A percentile compares a stretch with the other conserved stretches of the same genome.
Conservation (phyloP, 2,797 vertebrate genomes). For the Gobio occitaniae region DNA sequence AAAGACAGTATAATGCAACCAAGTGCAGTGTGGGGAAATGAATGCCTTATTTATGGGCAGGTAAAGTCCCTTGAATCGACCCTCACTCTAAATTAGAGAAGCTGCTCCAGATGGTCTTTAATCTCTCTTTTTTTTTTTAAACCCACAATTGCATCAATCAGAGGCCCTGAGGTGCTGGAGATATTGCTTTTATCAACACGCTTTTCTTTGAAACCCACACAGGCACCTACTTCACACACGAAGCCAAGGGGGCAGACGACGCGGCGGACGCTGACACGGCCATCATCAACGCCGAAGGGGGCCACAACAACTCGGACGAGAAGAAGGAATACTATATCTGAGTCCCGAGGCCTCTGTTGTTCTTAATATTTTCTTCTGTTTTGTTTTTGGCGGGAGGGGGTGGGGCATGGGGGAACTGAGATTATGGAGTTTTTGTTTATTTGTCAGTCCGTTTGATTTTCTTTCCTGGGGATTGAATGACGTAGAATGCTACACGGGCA, state of each 20-base stretch:
- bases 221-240: slow-evolving; percentile 99
- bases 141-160: slow-evolving; percentile 54
- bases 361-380: slow-evolving; percentile 32
- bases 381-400: slow-evolving; percentile 48
- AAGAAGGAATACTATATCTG: slow-evolving; percentile 99
- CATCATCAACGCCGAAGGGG: slow-evolving; percentile 99
- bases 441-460: slow-evolving; percentile 69
- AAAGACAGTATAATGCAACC: slow-evolving; percentile 44
- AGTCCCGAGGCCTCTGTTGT: slow-evolving; percentile 71
- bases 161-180: slow-evolving; percentile 20
- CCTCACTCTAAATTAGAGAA: slow-evolving; percentile 58
- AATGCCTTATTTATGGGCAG: slow-evolving; percentile 42
- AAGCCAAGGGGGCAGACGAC: slow-evolving; percentile 99
- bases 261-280: slow-evolving; percentile 97
- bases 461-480: slow-evolving; percentile 62
- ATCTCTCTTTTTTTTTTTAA: slow-evolving; percentile 53
- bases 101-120: slow-evolving; percentile 54
- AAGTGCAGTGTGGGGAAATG: slow-evolving; percentile 17
- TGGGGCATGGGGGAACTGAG: slow-evolving; percentile 76
- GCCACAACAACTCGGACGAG: slow-evolving; percentile 98
- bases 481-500: slow-evolving; percentile 56
- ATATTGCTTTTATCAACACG: slow-evolving; percentile 58
- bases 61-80: slow-evolving; percentile 55
- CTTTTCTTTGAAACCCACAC: slow-evolving; percentile 58
- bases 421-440: slow-evolving; percentile 26